Conservation (phyloP, 1,140 invertebrate genomes). For the Bombus polaris region DNA sequence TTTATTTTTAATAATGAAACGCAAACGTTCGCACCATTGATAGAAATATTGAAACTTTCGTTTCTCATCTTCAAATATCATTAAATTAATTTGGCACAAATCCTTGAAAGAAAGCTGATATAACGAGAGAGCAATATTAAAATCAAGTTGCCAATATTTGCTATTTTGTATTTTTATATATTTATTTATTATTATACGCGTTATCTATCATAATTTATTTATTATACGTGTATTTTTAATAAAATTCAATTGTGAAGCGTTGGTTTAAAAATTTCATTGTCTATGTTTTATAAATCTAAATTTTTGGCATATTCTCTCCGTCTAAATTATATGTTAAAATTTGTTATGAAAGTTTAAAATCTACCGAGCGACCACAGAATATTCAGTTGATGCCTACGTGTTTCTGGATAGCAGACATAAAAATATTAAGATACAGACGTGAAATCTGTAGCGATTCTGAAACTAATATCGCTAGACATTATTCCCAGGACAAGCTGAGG, state of each 20-base stretch:
- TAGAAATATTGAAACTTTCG: too few species aligned
- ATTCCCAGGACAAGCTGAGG: neutral
- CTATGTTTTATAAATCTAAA: neutral
- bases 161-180: too few species aligned
- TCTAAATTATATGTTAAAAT: neutral
- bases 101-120: too few species aligned
- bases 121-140: too few species aligned
- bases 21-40: too few species aligned
- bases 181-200: too few species aligned
- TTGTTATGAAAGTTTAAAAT: neutral
- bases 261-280: too few species aligned
- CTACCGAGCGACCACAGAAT: neutral
- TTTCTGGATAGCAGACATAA: neutral
- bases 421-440: neutral
- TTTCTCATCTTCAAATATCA: neutral
- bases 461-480: neutral
- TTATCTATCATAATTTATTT: too few species aligned
- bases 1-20: too few species aligned
- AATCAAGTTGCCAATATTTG: too few species aligned
- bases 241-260: too few species aligned
- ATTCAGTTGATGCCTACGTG: neutral
- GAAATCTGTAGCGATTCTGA: neutral
- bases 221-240: too few species aligned
- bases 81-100: neutral
- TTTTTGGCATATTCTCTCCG: neutral